Conservation (phyloP, 2,888 invertebrate genomes). For the Tridacna crocea region DNA sequence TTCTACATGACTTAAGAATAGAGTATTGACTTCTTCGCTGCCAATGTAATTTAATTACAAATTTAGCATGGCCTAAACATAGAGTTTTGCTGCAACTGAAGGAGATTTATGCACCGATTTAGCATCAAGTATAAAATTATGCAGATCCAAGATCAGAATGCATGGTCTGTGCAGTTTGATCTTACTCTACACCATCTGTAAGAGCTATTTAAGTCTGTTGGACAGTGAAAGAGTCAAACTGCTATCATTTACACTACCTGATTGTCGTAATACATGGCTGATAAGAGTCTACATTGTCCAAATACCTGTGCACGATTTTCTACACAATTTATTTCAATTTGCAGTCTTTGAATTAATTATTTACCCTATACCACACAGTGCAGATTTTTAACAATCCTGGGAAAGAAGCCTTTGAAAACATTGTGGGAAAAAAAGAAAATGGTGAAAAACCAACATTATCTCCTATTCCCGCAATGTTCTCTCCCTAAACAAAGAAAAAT, state of each 20-base stretch:
- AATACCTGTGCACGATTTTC: slow-evolving; percentile 32
- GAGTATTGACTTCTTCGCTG: too few relatives aligned
- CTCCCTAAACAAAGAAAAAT: too few relatives aligned
- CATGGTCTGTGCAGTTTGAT: too few relatives aligned
- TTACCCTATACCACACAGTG: background rate
- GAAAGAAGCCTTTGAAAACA: background rate
- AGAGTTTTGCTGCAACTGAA: too few relatives aligned
- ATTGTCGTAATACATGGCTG: slow-evolving; percentile 25
- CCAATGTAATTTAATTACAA: too few relatives aligned
- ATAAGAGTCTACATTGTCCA: slow-evolving; percentile 20
- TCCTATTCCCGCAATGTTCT: background rate
- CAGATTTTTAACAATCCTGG: background rate
- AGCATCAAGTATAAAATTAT: too few relatives aligned
- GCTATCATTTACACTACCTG: slow-evolving; percentile 18
- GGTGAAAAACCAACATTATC: background rate
- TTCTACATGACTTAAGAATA: too few relatives aligned
- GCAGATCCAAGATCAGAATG: too few relatives aligned
- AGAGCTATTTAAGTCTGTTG: too few relatives aligned
- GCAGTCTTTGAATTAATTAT: background rate
- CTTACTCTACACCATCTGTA: too few relatives aligned
- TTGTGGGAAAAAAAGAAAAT: background rate
- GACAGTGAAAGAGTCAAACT: background rate
- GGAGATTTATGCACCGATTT: too few relatives aligned
- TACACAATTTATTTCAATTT: slow-evolving; percentile 7
- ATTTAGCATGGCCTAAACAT: too few relatives aligned